Evolutionary conservation across 2,113 vertebrate genomes (phyloP), one percentile per base, ranked within the genome.

Genomic region (Nicator chloris): DNA sequence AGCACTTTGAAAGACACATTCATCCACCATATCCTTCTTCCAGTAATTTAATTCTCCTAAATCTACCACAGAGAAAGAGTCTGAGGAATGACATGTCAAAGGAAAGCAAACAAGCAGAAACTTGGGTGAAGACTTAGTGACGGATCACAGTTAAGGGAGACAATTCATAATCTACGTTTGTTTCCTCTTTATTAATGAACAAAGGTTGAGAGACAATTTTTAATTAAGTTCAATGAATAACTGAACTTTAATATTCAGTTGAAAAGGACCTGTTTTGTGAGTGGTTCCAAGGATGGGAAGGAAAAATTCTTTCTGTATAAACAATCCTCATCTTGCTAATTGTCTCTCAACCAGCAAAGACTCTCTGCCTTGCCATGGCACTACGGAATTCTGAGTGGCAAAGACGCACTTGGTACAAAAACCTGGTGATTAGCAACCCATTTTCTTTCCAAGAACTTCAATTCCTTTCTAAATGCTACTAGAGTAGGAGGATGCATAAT

Each of bases 401-500:
- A 83, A 60, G 66, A 37, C 65, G 69, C 26, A 72, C 70, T 82
- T 69, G 63, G 69, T 54, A 79, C 21, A 77, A 76, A 76, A 89
- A 68, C 23, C 54, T 54, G 69, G 59, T 63, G 50, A 82, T 83
- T 28, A 86, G 42, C n/a, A 77, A 87, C 20, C 66, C 27, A 16
- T 70, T 68, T 54, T 56, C 12, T 40, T 65, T 22, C 27, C 37
- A 86, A 90, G 33, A 82, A 68, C 35, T 86, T 64, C 33, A 70
- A 30, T 82, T 59, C 82, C 86, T 96, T 93, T 93, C 96, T 96
- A 92, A 88, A 65, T 15, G 23, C 77, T 75, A 76, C 90, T 84
- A 88, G 49, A 94, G 61, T 86, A 90, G 37, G 79, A 96, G 82
- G 72, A 94, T 88, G 79, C 82, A 93, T 68, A 75, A 92, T 94